These are phyloP conservation scores for Villa cingulata DNA, from an alignment of 2,888 invertebrate species.

Conservation along the genomic window DNA sequence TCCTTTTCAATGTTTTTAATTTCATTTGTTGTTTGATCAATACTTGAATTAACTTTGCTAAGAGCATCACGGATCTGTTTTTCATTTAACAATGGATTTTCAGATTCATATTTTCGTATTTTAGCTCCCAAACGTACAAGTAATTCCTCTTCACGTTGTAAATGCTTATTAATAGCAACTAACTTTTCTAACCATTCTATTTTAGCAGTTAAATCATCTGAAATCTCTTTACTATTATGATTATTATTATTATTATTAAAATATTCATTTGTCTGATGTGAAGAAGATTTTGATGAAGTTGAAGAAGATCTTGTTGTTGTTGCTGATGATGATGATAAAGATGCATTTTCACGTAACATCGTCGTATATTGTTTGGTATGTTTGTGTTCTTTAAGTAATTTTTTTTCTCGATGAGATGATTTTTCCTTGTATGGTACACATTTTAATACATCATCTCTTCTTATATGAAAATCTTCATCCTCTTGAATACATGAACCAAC, in stretches of 20 bases:
- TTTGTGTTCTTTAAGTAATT: constrained; percentile 42
- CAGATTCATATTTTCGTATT: constrained; percentile 45
- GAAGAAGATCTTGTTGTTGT: constrained; percentile 7
- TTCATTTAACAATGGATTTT: constrained; percentile 29
- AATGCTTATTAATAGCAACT: constrained; percentile 54
- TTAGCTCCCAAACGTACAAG: constrained; percentile 53
- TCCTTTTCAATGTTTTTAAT: constrained; percentile 42
- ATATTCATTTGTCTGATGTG: not conserved
- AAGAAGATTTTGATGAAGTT: constrained; percentile 4
- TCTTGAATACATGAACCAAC: constrained; percentile 18
- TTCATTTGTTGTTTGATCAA: constrained; percentile 40
- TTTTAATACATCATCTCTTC: not conserved
- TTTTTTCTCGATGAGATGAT: constrained; percentile 39
- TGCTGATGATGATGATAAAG: constrained; percentile 30
- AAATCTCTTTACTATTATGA: constrained; percentile 24
- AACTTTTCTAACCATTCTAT: constrained; percentile 61
- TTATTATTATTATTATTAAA: constrained; percentile 24
- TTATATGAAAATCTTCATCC: constrained; percentile 8
- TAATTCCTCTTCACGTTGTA: constrained; percentile 59
- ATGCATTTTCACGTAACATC: constrained; percentile 26
- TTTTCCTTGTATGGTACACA: constrained; percentile 9
- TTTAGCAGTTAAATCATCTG: constrained; percentile 43
- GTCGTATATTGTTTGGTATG: constrained; percentile 39
- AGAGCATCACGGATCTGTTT: constrained; percentile 38
- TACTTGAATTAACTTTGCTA: constrained; percentile 38